A percentile compares a stretch with the other conserved stretches of the same genome.
phyloP scores from a whole-genome alignment of 2,888 invertebrate genomes.

The Archaeoteleia sp. region DNA sequence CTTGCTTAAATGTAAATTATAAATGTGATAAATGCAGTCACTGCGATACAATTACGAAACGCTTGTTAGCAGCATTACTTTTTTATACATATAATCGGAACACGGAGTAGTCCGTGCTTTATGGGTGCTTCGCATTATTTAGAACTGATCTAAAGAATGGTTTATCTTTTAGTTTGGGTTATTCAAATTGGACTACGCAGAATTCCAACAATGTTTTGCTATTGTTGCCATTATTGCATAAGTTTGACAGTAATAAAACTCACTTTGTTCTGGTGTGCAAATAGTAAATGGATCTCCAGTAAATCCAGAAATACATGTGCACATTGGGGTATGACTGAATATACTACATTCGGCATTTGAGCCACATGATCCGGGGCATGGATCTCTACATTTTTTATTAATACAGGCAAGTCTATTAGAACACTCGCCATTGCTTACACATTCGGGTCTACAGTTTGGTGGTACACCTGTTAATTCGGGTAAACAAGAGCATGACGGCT shows the following conservation, averaged over 20 bases:
- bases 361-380: constrained; percentile 85
- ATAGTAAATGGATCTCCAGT: constrained; percentile 82
- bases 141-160: too few species aligned
- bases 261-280: constrained; percentile 62
- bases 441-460: constrained; percentile 87
- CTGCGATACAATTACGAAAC: too few species aligned
- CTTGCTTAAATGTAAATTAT: too few species aligned
- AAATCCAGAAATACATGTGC: constrained; percentile 77
- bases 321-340: constrained; percentile 81
- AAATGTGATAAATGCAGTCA: too few species aligned
- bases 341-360: constrained; percentile 74
- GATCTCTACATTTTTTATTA: constrained; percentile 85
- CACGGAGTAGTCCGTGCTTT: too few species aligned
- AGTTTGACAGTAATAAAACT: constrained; percentile 6
- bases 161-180: too few species aligned
- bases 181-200: too few species aligned
- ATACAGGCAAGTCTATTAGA: constrained; percentile 82
- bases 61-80: too few species aligned
- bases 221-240: too few species aligned
- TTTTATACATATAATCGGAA: too few species aligned
- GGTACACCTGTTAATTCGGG: constrained; percentile 82
- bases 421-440: constrained; percentile 86
- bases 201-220: too few species aligned
- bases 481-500: constrained; percentile 85
- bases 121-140: too few species aligned